Evolutionary conservation across 2,113 vertebrate genomes (phyloP).

Genomic region (Penelope pileata): DNA sequence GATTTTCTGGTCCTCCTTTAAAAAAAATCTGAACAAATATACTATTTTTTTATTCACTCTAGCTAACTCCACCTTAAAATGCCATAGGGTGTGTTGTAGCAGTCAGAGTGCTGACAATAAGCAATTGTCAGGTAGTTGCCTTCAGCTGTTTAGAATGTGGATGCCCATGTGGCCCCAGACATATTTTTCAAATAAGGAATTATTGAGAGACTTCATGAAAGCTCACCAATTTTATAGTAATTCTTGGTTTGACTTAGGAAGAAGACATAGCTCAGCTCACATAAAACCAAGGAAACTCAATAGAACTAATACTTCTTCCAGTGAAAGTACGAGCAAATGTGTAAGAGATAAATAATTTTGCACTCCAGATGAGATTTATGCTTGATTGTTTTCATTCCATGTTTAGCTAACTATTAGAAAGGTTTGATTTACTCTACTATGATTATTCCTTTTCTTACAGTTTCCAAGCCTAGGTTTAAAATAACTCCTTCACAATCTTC

Average conservation of each 20-base stretch:
- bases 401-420: background rate
- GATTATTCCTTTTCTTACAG: background rate
- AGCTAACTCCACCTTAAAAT: background rate
- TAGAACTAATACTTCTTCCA: background rate
- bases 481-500: background rate
- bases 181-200: background rate
- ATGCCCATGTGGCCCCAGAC: background rate
- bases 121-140: background rate
- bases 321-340: background rate
- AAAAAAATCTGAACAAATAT: background rate
- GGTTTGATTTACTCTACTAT: background rate
- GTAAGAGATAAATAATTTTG: background rate
- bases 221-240: background rate
- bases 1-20: constrained; percentile 17
- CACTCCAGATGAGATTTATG: background rate
- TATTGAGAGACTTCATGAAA: background rate
- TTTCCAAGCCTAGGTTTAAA: background rate
- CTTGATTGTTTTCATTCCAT: background rate
- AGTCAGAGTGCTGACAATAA: background rate
- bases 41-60: background rate
- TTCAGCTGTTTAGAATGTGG: background rate
- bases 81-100: background rate
- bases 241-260: background rate
- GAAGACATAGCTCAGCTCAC: background rate
- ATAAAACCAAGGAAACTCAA: background rate